Evolutionary conservation across 2,113 vertebrate genomes (phyloP), one percentile per base, ranked within the genome.

Genomic region (Ariopsis seemanni): DNA sequence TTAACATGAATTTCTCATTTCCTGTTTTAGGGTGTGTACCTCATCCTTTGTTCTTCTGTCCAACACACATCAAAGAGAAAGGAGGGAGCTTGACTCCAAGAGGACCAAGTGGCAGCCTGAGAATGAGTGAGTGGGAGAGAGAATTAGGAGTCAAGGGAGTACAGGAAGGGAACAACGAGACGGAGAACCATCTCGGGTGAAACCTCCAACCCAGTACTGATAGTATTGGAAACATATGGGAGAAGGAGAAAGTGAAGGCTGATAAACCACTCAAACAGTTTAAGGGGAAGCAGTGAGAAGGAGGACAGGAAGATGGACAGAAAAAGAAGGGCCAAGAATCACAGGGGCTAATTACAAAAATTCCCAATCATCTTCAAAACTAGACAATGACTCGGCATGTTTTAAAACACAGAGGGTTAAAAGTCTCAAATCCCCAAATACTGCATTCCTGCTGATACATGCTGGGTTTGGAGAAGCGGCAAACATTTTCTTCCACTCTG

Each of bases 11-110:
- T 93, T 93, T 94, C 93, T 94, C 94, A 95, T 95, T 95, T 95
- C 94, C 94, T 95, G 94, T 95, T 95, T 75, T 94, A 88, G 94
- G 94, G 94, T 91, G 94, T 94, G 93, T 93, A 89, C 92, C 91
- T 75, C 6, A 92, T 93, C 90, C 92, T 92, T 94, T 93, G 92
- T 94, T 94, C 93, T 93, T 62, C 77, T 94, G 93, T 91, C 93
- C 93, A 93, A 90, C 90, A 92, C 93, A 94, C 93, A 93, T 94
- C 91, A 95, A 95, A 94, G 92, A 85, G 57, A 87, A 82, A 82
- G 22, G 30, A 82, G 77, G 48, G 53, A 30, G 81, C 27, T 67
- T 53, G 50, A 83, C 69, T 75, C 34, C 7, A 52, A 77, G 52
- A 82, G 62, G 69, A 55, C 89, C 85, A 89, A 84, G 57, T 84